Base-by-base conservation (phyloP, 2,113 vertebrate genomes). In the Buteo buteo region DNA sequence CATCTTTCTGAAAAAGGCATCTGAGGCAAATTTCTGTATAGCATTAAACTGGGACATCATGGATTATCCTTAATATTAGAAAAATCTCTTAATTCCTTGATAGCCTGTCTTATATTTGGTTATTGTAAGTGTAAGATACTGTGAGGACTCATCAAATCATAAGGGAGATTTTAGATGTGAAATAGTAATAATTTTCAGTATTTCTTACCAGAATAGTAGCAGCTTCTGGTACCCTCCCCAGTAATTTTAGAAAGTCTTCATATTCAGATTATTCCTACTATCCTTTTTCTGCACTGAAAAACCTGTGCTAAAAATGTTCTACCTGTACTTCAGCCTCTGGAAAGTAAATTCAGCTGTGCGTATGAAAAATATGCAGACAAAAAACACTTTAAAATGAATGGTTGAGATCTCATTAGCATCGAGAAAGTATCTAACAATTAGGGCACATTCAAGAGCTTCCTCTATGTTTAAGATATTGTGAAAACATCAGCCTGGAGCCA, bases 31-130 rank as follows among this genome's bases (percentile, higher is more conserved):
- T 91, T 92, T 94, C 55, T 86, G n/a, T 93, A 74, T 86, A 82
- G 86, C 50, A n/a, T 96, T 94, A 91, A 96, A 89, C 42, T 89
- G 89, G 89, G 86, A 86, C 94, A 89, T 65, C 25, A 59, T 86
- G 91, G 93, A 96, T 97, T 97, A 92, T 89, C 89, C 77, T 92
- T 91, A 96, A 95, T 96, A 91, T 93, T 93, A 95, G 93, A 83
- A 96, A 95, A 96, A 94, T 86, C 76, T 95, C 79, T 93, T 96
- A 96, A 91, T 96, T 96, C 93, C 72, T 77, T 88, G 72, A 86
- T 88, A 78, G 72, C 3, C 0, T 71, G 72, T 96, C 64, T 94
- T 94, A 42, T 88, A 66, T 95, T 94, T 94, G 45, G 50, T 96
- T 92, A 91, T 88, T 94, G 62, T 92, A 94, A 47, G n/a, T 86